Conservation (phyloP, 2,113 vertebrate genomes). For the Sialia sialis region DNA sequence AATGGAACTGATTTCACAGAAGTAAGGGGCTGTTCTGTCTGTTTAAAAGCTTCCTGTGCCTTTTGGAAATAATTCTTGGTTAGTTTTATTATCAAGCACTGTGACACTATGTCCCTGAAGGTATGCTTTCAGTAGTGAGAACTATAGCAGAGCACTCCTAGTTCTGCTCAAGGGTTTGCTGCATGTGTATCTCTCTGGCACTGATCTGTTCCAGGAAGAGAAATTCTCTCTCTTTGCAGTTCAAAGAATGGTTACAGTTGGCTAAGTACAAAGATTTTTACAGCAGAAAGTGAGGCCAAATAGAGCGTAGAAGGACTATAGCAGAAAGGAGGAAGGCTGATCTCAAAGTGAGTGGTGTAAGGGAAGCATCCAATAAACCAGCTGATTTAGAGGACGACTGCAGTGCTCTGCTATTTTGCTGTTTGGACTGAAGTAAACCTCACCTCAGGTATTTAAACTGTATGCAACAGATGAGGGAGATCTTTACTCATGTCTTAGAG, state of each 20-base stretch:
- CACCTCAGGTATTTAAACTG: neutral
- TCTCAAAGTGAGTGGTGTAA: neutral
- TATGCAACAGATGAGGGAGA: neutral
- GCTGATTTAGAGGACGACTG: neutral
- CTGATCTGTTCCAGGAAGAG: neutral
- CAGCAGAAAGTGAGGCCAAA: neutral
- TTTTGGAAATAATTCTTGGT: neutral
- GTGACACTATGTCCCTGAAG: neutral
- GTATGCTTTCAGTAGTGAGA: neutral
- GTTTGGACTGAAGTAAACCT: neutral
- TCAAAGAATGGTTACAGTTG: neutral
- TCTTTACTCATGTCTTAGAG: neutral
- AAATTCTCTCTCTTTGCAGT: neutral
- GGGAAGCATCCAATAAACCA: neutral
- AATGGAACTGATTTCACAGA: neutral
- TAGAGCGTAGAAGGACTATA: neutral
- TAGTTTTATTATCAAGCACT: neutral
- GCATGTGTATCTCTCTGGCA: accelerated
- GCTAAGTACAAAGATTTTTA: neutral
- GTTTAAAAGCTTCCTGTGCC: neutral
- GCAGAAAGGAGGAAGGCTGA: neutral
- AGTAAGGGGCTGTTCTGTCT: neutral
- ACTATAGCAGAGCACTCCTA: neutral
- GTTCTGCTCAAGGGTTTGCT: neutral
- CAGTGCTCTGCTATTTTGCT: neutral